Conservation (phyloP, 1,140 invertebrate genomes). For the Coenobita brevimanus region DNA sequence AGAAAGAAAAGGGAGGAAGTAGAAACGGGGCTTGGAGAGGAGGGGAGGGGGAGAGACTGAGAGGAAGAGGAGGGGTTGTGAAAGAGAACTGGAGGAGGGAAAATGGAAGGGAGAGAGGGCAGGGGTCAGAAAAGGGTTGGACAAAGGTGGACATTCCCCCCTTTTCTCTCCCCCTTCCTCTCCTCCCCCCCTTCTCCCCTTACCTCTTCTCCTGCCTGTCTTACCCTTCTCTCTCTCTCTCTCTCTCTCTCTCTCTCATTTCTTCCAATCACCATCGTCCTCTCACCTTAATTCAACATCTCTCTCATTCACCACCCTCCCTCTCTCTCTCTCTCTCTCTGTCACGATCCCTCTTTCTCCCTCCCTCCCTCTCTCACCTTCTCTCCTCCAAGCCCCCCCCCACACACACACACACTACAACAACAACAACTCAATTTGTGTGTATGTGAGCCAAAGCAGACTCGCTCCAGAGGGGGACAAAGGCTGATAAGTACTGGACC, state of each 20-base stretch:
- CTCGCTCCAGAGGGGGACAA: too few relatives aligned
- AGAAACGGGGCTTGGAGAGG: not conserved
- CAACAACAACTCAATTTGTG: too few relatives aligned
- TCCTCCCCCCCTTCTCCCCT: not conserved
- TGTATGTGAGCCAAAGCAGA: too few relatives aligned
- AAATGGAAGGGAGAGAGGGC: not conserved
- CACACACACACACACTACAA: too few relatives aligned
- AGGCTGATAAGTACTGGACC: too few relatives aligned
- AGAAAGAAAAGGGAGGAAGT: not conserved
- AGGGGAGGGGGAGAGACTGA: not conserved
- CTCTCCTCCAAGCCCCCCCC: not conserved
- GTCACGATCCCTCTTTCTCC: not conserved
- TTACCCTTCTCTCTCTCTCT: not conserved
- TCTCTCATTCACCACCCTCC: not conserved
- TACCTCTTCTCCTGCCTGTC: not conserved
- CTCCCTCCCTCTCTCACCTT: too few relatives aligned
- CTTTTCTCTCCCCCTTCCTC: not conserved
- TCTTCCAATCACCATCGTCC: too few relatives aligned
- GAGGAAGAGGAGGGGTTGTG: not conserved
- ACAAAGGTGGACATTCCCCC: slow-evolving; percentile 33
- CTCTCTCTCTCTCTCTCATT: slow-evolving; percentile 2
- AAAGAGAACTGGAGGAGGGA: not conserved
- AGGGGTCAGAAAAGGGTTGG: slow-evolving; percentile 22
- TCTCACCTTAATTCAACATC: not conserved
- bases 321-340: not conserved